phyloP scores from a whole-genome alignment of 2,797 vertebrate genomes.

The Gadopsis bispinosus region DNA sequence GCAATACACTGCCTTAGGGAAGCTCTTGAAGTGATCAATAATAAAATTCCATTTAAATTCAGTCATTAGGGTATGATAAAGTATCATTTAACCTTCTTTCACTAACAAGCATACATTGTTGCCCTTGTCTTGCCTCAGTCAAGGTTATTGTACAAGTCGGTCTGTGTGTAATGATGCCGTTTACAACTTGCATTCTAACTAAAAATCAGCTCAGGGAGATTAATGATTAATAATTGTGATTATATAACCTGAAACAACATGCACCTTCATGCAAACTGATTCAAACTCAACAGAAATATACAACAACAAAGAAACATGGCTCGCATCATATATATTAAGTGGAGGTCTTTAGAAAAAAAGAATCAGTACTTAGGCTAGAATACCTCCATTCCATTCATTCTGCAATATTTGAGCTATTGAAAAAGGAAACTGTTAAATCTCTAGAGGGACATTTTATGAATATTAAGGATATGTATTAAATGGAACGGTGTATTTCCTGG shows the following conservation, averaged over 20 bases:
- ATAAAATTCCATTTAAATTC: background rate
- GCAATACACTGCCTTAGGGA: background rate
- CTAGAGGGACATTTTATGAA: background rate
- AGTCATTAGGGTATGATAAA: too few relatives aligned
- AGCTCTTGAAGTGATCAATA: background rate
- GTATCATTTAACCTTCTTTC: background rate
- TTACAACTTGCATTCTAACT: slow-evolving; percentile 39
- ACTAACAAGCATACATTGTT: background rate
- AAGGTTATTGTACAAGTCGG: slow-evolving; percentile 38
- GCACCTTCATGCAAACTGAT: background rate
- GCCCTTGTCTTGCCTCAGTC: slow-evolving; percentile 25
- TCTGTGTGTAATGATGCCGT: slow-evolving; percentile 47
- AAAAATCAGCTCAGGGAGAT: slow-evolving; percentile 16
- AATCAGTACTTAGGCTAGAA: background rate
- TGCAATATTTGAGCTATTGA: background rate
- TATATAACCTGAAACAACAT: slow-evolving; percentile 4
- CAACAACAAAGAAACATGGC: background rate
- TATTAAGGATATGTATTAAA: background rate
- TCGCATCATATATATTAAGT: background rate
- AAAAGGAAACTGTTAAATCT: background rate
- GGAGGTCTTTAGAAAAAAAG: background rate
- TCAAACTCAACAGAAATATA: background rate
- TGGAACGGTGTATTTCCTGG: background rate
- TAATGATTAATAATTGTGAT: slow-evolving; percentile 41
- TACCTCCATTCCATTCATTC: background rate